These are phyloP conservation scores for Melipona beecheii DNA, from an alignment of 2,888 invertebrate genomes.

Conservation along the genomic window DNA sequence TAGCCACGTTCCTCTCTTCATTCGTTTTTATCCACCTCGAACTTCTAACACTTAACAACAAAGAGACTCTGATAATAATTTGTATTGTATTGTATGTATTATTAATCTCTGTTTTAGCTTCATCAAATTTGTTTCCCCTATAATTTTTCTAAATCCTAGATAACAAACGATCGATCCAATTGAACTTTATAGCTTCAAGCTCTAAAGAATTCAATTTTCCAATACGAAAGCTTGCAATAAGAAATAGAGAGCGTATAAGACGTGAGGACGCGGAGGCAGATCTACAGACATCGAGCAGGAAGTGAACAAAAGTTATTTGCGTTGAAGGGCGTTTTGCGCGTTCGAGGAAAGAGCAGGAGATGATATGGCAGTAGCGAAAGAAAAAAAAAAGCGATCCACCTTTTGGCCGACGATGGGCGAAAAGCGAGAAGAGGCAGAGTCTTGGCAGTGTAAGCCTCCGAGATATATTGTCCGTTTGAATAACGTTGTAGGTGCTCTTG, in stretches of 20 bases:
- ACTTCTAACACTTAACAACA: slow-evolving; percentile 17
- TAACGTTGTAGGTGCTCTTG: slow-evolving; percentile 75
- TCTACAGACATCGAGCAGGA: slow-evolving; percentile 2
- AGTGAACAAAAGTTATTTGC: slow-evolving; percentile 41
- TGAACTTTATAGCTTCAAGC: neutral
- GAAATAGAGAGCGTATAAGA: neutral
- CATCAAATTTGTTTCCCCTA: neutral
- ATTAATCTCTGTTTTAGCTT: neutral
- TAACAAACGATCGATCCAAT: neutral
- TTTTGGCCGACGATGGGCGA: slow-evolving; percentile 38
- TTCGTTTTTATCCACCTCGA: slow-evolving; percentile 14
- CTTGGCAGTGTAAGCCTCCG: slow-evolving; percentile 79
- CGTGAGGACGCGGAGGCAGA: neutral
- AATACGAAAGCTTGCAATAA: neutral
- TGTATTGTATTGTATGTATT: neutral
- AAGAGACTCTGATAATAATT: slow-evolving; percentile 23
- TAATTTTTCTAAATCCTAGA: neutral
- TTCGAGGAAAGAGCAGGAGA: neutral
- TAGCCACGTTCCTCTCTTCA: slow-evolving; percentile 51
- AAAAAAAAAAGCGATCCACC: slow-evolving; percentile 50
- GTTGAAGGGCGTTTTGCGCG: neutral
- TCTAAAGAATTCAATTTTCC: neutral
- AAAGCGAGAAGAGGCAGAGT: slow-evolving; percentile 65
- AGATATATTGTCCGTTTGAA: slow-evolving; percentile 82
- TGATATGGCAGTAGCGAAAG: slow-evolving; percentile 15